phyloP scores from a whole-genome alignment of 2,113 vertebrate species.

The Cardinalis cardinalis region DNA sequence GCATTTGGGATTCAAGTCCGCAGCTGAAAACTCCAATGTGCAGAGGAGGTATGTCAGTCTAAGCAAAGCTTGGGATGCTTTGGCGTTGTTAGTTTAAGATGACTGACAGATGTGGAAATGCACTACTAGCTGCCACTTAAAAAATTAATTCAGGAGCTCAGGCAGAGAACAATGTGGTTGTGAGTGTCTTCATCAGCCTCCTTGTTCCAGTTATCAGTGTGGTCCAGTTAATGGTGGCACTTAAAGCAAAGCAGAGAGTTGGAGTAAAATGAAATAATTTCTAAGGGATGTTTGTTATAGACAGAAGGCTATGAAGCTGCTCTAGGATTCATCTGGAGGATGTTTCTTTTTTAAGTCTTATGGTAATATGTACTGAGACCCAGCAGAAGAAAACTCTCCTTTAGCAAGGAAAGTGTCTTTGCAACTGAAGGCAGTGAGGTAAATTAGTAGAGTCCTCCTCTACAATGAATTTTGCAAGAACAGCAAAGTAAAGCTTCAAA shows the following conservation, averaged over 20 bases:
- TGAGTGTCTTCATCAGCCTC: background rate
- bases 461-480: background rate
- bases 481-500: background rate
- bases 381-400: background rate
- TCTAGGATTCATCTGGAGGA: background rate
- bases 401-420: background rate
- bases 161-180: background rate
- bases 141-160: background rate
- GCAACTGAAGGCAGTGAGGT: background rate
- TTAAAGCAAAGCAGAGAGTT: background rate
- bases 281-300: background rate
- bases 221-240: background rate
- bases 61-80: background rate
- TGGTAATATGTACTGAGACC: background rate
- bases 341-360: background rate
- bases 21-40: background rate
- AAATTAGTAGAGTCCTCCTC: background rate
- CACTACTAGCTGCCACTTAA: background rate
- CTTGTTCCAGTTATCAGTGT: background rate
- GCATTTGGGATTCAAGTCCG: conserved; percentile 17
- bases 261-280: background rate
- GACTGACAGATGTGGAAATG: conserved; percentile 36
- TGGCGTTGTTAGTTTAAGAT: background rate
- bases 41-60: conserved; percentile 26
- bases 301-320: background rate